A percentile compares a stretch with the other conserved stretches of the same genome.
Evolutionary conservation across 2,888 invertebrate species (phyloP).

Genomic region (Pherbina coryleti): DNA sequence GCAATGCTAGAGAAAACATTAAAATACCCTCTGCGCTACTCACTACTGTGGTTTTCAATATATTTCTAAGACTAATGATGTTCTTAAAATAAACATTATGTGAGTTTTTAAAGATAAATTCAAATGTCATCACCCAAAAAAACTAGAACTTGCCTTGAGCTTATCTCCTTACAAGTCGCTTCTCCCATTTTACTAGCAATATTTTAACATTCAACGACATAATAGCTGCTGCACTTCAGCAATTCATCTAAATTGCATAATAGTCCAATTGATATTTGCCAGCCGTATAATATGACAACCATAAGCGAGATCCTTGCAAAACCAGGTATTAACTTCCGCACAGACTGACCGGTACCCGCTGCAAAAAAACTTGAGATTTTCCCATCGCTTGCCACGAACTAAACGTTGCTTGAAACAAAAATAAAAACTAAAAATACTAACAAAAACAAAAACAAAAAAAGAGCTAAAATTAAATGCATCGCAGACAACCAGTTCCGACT

Average conservation of each 20-base stretch:
- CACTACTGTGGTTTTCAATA: no score
- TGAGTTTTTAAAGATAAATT: no score
- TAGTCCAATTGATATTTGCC: constrained; percentile 51
- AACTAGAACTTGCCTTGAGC: no score
- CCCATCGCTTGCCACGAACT: constrained; percentile 13
- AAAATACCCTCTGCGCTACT: no score
- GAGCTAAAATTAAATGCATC: constrained; percentile 24
- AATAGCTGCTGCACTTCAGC: not conserved
- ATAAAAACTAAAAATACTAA: not conserved
- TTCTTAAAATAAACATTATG: no score
- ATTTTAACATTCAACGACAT: not conserved
- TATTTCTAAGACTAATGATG: not conserved
- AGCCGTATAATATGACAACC: constrained; percentile 50
- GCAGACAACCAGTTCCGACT: constrained; percentile 25
- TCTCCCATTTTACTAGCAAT: not conserved
- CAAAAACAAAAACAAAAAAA: not conserved
- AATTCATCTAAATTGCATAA: constrained; percentile 52
- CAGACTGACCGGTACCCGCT: not conserved
- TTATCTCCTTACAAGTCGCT: no score
- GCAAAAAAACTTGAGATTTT: constrained; percentile 12
- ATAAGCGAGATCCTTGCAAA: constrained; percentile 25
- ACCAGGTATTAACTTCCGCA: constrained; percentile 22
- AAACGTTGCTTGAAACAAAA: constrained; percentile 1
- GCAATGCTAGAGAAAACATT: no score
- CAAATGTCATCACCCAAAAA: no score